Evolutionary conservation across 2,113 vertebrate species (phyloP), one percentile per base, ranked within the genome.

Genomic region (Salvelinus fontinalis): DNA sequence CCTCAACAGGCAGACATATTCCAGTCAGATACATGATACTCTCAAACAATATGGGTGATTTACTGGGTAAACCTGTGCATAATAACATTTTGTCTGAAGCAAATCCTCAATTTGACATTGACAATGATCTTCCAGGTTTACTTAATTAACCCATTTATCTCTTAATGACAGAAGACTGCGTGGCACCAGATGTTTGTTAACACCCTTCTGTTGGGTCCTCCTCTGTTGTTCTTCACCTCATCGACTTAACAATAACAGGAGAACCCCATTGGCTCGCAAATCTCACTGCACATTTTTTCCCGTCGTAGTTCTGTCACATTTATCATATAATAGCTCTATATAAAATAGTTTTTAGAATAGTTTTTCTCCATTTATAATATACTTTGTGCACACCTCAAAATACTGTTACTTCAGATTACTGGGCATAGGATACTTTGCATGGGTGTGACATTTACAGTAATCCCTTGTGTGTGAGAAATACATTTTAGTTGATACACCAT

Each of bases 141-240:
- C 90, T 90, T 91, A 92, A 92, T 54, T 86, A 89, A 83, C 76
- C 78, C 90, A 92, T 93, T 94, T 89, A 91, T 91, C 88, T 89
- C 83, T 54, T 77, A 88, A 87, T 81, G 86, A 91, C 90, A 90
- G 90, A 86, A 83, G 87, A 84, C 76, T 83, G 78, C 44, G 67
- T 73, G 22, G 78, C 77, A 86, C 90, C 93, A 93, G 91, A 93
- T 94, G 92, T 93, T 92, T 88, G 85, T 84, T 84, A 91, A 87
- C 89, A 88, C 87, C 91, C 86, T 86, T 87, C 82, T 83, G 89
- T 78, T 83, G 51, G 12, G 73, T 76, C 84, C 70, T 76, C 74
- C 57, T 22, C 66, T 77, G 86, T 79, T 82, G 83, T 80, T 87
- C 82, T 88, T 87, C 83, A 85, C 84, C 84, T 83, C 89, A 71